Percentiles rank a stretch among this genome's conserved stretches.
Conservation (phyloP, 2,888 invertebrate genomes). For the Geotrupes spiniger region DNA sequence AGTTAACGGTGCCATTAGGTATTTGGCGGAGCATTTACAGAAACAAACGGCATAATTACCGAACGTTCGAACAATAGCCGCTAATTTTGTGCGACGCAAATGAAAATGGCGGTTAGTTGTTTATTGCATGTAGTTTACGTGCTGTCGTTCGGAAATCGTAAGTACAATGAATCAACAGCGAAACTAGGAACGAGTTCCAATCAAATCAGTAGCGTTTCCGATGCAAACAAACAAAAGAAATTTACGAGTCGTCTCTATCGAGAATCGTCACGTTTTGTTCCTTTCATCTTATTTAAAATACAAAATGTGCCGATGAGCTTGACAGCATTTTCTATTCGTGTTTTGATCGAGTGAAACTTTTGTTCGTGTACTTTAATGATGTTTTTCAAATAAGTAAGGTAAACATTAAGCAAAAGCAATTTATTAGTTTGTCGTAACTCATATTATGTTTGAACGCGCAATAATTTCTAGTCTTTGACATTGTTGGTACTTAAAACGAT, state of each 20-base stretch:
- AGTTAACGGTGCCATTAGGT: conserved; percentile 1
- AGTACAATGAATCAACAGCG: conserved; percentile 16
- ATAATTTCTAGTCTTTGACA: no score
- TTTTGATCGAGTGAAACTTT: no score
- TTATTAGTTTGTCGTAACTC: no score
- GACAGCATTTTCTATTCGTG: conserved; percentile 1
- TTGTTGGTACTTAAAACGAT: no score
- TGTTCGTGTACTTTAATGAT: no score
- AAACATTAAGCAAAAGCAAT: no score
- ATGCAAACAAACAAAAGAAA: conserved; percentile 18
- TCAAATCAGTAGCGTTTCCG: conserved; percentile 22
- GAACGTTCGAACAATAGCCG: conserved; percentile 5
- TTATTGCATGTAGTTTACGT: conserved; percentile 4
- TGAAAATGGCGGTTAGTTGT: conserved; percentile 4
- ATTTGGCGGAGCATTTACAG: conserved; percentile 4
- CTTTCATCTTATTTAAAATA: conserved; percentile 16
- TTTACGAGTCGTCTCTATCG: conserved; percentile 15
- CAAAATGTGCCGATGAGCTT: conserved; percentile 15
- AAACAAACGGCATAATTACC: conserved; percentile 2
- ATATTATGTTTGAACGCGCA: no score
- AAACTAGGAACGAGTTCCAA: conserved; percentile 17
- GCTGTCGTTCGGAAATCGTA: conserved; percentile 5
- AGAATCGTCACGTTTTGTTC: conserved; percentile 18
- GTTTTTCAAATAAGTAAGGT: no score
- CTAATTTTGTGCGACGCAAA: conserved; percentile 5